Evolutionary conservation across 2,888 invertebrate genomes (phyloP), one percentile per base, ranked within the genome.

Genomic region (Calephelis perditalis): DNA sequence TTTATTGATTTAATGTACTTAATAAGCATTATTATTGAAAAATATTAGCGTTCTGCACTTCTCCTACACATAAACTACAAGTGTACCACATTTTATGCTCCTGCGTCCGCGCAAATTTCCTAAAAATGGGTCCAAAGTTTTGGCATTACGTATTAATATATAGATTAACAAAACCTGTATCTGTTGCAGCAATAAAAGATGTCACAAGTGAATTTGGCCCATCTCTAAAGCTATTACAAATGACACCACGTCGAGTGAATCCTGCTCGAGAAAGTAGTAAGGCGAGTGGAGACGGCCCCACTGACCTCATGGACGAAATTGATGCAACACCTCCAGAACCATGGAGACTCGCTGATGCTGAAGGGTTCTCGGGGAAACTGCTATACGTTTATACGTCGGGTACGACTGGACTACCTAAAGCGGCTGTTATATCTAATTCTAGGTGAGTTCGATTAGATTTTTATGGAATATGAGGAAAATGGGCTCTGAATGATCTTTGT

Each of bases 371-470:
- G 63, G 97, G 97, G 73, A 94, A 94, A 75, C 88, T 99, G 26
- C 92, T 99, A 60, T 99, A 98, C 79, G 98, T 99, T 75, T 99
- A 98, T 84, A 99, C 99, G 0, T 99, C 98, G 47, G 99, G 99
- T 10, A 99, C 99, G 0, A 99, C 99, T 1, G 99, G 99, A 8
- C 84, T 99, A 64, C 99, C 99, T 0, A 99, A 99, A 82, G 99
- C 99, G 46, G 99, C 99, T 26, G 96, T 99, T 58, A 98, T 99
- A 71, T 97, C 96, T 12, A 97, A 97, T 82, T 95, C 97, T 56
- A 95, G 98, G 97, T 97, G 78, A 73, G 64, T 52, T 56, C 11
- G n/a, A 56, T 40, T 40, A 8, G 56, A 40, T 36, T 55, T 26
- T 26, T 26, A 26, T 3, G 3, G 3, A 26, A 26, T 3, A 26